Conservation (phyloP, 2,797 vertebrate genomes). For the Arnoldichthys spilopterus region DNA sequence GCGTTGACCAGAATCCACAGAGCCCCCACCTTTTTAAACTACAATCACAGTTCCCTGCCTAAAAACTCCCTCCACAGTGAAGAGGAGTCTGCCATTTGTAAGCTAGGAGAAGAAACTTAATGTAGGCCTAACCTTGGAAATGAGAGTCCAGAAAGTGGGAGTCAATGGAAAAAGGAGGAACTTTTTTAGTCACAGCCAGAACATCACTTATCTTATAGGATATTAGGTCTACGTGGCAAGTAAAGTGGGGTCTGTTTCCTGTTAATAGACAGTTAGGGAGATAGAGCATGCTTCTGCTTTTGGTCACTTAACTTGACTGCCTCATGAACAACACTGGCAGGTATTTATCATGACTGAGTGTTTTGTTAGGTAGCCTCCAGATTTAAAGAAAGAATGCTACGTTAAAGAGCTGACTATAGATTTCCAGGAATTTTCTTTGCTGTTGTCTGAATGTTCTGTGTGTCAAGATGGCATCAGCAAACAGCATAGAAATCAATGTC, state of each 20-base stretch:
- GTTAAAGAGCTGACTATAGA: neutral
- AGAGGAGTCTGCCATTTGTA: neutral
- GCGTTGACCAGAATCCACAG: neutral
- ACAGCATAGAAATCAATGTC: conserved; percentile 15
- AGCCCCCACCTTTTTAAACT: neutral
- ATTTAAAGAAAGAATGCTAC: neutral
- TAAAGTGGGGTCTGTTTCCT: conserved; percentile 52
- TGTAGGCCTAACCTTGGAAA: conserved; percentile 1
- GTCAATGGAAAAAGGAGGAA: conserved; percentile 40
- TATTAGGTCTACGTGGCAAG: conserved; percentile 44
- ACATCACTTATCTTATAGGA: conserved; percentile 54
- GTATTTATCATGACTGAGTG: conserved; percentile 9
- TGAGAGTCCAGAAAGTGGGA: conserved; percentile 8
- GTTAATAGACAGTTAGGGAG: conserved; percentile 30
- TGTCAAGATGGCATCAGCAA: conserved; percentile 19
- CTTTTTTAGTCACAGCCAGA: conserved; percentile 37
- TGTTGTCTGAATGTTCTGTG: neutral
- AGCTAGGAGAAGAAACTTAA: neutral
- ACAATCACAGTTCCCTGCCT: neutral
- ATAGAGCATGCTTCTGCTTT: conserved; percentile 49
- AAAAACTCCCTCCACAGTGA: neutral
- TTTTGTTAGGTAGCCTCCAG: neutral
- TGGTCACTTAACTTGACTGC: conserved; percentile 39
- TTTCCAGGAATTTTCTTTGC: neutral
- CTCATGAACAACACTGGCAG: conserved; percentile 26